Conservation (phyloP, 2,797 vertebrate species). For the Takifugu rubripes region DNA sequence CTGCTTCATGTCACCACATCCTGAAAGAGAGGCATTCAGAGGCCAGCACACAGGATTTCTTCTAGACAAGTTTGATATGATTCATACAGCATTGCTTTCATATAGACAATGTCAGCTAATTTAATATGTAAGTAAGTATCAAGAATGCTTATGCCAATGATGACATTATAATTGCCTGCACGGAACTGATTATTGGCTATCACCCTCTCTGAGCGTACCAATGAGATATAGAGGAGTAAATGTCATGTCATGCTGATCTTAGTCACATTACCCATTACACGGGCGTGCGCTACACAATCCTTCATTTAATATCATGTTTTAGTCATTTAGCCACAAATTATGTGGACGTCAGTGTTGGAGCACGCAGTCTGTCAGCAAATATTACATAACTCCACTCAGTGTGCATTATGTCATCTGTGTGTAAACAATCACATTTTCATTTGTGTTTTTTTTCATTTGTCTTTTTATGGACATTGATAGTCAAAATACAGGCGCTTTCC, state of each 20-base stretch:
- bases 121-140: constrained; percentile 51
- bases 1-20: constrained; percentile 9
- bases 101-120: constrained; percentile 59
- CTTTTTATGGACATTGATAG: no score
- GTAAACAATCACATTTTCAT: constrained; percentile 39
- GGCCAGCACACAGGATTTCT: constrained; percentile 27
- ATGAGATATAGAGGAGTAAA: constrained; percentile 6
- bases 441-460: not conserved
- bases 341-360: constrained; percentile 34
- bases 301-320: constrained; percentile 34
- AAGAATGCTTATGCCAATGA: constrained; percentile 38
- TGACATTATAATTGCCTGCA: constrained; percentile 42
- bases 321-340: constrained; percentile 28
- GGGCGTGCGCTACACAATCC: constrained; percentile 16
- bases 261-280: constrained; percentile 15
- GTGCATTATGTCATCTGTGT: constrained; percentile 51
- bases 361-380: constrained; percentile 26
- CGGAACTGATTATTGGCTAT: constrained; percentile 29
- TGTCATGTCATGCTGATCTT: constrained; percentile 22
- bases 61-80: constrained; percentile 53
- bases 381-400: constrained; percentile 21
- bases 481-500: no score
- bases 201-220: constrained; percentile 11
- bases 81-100: constrained; percentile 53
- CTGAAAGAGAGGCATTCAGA: constrained; percentile 25